phyloP scores from a whole-genome alignment of 1,140 invertebrate genomes.

The Leptoteleia sp. region DNA sequence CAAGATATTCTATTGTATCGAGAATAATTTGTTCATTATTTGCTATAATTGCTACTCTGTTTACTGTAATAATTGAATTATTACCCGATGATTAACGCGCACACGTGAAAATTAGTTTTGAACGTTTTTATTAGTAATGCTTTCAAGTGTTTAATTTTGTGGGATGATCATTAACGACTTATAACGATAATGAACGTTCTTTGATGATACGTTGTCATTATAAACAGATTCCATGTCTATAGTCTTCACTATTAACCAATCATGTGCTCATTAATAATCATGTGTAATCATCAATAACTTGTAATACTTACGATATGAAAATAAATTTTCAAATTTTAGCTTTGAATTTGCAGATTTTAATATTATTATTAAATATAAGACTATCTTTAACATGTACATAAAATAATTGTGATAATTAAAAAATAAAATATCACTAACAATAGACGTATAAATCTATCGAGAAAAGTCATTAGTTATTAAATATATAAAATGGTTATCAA shows the following conservation, averaged over 20 bases:
- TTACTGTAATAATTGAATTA: slow-evolving; percentile 2
- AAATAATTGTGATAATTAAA: too few relatives aligned
- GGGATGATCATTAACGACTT: slow-evolving; percentile 24
- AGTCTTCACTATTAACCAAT: slow-evolving; percentile 4
- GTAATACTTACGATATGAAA: background rate
- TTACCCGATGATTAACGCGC: background rate
- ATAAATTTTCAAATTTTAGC: too few relatives aligned
- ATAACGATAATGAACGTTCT: slow-evolving; percentile 26
- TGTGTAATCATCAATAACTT: slow-evolving; percentile 5
- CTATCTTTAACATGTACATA: too few relatives aligned
- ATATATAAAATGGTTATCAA: too few relatives aligned
- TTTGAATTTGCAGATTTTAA: too few relatives aligned
- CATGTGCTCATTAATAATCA: slow-evolving; percentile 4
- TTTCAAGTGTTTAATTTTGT: slow-evolving; percentile 14
- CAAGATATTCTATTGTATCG: too few relatives aligned
- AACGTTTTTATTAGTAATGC: slow-evolving; percentile 5
- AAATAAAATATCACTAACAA: too few relatives aligned
- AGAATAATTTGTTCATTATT: too few relatives aligned
- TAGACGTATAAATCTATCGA: too few relatives aligned
- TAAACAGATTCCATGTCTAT: slow-evolving; percentile 16
- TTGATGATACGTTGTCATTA: slow-evolving; percentile 18
- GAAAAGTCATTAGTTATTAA: too few relatives aligned
- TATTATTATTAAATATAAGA: too few relatives aligned
- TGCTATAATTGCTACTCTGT: too few relatives aligned
- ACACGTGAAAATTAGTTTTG: background rate